phyloP scores from a whole-genome alignment of 92 coral and sea anemone species.

The Isaurus tuberculatus region DNA sequence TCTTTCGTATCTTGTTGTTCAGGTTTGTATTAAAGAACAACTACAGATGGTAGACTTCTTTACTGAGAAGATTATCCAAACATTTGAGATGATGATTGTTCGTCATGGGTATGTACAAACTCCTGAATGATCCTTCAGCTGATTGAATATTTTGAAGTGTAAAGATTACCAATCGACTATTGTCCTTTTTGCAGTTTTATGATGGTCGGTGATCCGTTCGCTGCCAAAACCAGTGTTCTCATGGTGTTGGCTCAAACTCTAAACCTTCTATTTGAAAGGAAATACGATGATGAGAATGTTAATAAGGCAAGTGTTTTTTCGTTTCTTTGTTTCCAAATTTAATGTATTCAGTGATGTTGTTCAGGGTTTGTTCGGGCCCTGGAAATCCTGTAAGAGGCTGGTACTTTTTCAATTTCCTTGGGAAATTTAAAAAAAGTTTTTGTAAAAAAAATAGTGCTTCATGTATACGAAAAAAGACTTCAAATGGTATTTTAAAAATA shows the following conservation, averaged over 20 bases:
- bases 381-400: too few relatives aligned
- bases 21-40: constrained; percentile 91
- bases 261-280: constrained; percentile 79
- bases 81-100: constrained; percentile 99
- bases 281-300: constrained; percentile 92
- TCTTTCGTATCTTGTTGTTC: not conserved
- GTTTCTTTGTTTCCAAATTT: too few relatives aligned
- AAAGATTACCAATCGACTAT: not conserved
- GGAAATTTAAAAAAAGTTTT: too few relatives aligned
- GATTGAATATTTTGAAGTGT: not conserved
- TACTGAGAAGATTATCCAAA: constrained; percentile 96
- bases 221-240: constrained; percentile 93
- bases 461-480: too few relatives aligned
- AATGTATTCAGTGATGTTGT: not conserved
- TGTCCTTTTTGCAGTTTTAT: constrained; percentile 71
- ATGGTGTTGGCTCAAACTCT: constrained; percentile 92
- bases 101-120: constrained; percentile 90
- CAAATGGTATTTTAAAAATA: too few relatives aligned
- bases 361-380: too few relatives aligned
- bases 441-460: too few relatives aligned
- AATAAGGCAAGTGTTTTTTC: constrained; percentile 74
- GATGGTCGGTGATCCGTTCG: constrained; percentile 99
- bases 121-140: not conserved
- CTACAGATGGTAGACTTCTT: constrained; percentile 95
- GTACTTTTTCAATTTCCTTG: too few relatives aligned